These are phyloP conservation scores for Pithys albifrons DNA, from an alignment of 2,113 vertebrate genomes.

Conservation along the genomic window DNA sequence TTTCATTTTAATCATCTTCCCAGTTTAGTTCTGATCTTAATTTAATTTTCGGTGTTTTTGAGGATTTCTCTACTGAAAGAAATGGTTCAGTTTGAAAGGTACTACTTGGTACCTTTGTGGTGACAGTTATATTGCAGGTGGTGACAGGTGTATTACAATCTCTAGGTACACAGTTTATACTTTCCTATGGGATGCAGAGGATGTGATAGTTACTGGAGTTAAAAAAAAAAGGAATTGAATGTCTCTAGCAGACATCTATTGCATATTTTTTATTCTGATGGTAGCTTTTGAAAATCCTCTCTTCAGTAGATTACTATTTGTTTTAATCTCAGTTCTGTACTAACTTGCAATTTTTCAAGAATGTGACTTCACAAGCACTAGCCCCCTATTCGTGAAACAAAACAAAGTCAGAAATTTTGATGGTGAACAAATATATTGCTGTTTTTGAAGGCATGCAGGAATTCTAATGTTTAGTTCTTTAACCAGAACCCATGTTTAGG, in stretches of 20 bases:
- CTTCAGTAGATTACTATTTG: not conserved
- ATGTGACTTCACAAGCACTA: not conserved
- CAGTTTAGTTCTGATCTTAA: constrained; percentile 37
- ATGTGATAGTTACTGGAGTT: not conserved
- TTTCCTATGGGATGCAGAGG: not conserved
- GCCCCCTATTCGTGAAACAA: not conserved
- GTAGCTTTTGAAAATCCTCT: not conserved
- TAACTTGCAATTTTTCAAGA: not conserved
- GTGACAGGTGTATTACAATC: not conserved
- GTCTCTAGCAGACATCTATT: not conserved
- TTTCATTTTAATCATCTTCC: constrained; percentile 25
- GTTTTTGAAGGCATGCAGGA: not conserved
- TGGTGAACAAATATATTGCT: not conserved
- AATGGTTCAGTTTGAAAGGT: not conserved
- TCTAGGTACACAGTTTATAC: not conserved
- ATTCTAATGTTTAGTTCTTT: not conserved
- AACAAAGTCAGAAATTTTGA: not conserved
- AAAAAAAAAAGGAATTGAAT: not conserved
- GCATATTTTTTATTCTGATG: not conserved
- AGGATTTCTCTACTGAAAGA: not conserved
- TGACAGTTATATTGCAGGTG: not conserved
- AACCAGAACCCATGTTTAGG: not conserved
- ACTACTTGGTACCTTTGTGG: not conserved
- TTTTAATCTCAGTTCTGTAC: not conserved
- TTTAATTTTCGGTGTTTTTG: not conserved